phyloP scores from a whole-genome alignment of 2,797 vertebrate species.

The Poecilia picta region DNA sequence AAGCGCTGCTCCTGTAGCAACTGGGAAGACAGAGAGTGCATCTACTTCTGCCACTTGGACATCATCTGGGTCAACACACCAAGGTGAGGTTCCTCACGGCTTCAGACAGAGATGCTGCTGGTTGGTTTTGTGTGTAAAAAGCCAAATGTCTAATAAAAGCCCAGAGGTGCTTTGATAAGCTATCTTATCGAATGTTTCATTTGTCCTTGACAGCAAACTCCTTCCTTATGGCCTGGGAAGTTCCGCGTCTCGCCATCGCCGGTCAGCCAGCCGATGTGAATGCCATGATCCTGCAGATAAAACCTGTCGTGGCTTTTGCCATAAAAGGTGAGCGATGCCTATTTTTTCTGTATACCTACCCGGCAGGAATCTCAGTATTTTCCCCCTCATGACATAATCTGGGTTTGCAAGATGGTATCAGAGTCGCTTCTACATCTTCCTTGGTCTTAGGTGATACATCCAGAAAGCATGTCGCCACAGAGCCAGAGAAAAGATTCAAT shows the following conservation, averaged over 20 bases:
- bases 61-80: conserved; percentile 98
- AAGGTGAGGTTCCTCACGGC: conserved; percentile 79
- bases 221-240: conserved; percentile 90
- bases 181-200: neutral
- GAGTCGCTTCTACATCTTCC: conserved; percentile 24
- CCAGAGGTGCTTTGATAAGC: neutral
- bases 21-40: conserved; percentile 94
- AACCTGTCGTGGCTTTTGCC: conserved; percentile 86
- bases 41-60: conserved; percentile 97
- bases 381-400: neutral
- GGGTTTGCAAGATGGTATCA: conserved; percentile 47
- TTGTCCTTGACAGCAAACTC: conserved; percentile 73
- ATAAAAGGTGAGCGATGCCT: conserved; percentile 66
- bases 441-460: conserved; percentile 29
- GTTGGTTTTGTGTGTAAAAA: neutral
- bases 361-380: conserved; percentile 7
- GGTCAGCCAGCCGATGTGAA: conserved; percentile 83
- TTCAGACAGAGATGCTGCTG: neutral
- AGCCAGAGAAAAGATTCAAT: conserved; percentile 1
- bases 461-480: conserved; percentile 11
- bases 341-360: neutral
- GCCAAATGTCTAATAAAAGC: neutral
- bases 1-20: conserved; percentile 93
- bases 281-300: conserved; percentile 79
- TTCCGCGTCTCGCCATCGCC: conserved; percentile 81